Evolutionary conservation across 2,888 invertebrate genomes (phyloP).

Genomic region (Leptarthrus brevirostris): DNA sequence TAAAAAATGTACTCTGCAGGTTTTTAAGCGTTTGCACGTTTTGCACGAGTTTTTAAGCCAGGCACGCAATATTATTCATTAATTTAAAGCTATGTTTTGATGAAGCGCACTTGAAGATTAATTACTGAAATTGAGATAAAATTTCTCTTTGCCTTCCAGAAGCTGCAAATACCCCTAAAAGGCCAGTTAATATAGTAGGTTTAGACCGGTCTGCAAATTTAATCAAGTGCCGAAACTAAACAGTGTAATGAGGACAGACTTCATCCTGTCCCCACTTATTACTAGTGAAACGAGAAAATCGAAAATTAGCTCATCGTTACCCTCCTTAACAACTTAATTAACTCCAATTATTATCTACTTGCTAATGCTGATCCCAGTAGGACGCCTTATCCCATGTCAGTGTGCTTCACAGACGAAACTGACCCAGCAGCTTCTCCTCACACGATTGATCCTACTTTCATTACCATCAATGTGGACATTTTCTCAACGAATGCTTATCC

Average conservation of each 20-base stretch:
- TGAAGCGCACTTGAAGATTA: no score
- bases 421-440: background rate
- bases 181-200: no score
- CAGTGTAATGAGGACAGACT: background rate
- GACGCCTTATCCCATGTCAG: conserved; percentile 22
- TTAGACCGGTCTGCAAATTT: background rate
- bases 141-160: no score
- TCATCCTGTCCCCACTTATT: conserved; percentile 7
- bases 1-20: no score
- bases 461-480: conserved; percentile 16
- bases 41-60: no score
- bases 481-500: conserved; percentile 23
- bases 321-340: conserved; percentile 28
- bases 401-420: background rate
- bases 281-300: background rate
- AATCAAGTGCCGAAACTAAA: background rate
- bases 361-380: conserved; percentile 15
- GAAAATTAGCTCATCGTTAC: conserved; percentile 26
- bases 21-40: no score
- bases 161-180: no score
- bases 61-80: no score
- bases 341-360: conserved; percentile 42
- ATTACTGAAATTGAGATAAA: no score
- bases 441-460: conserved; percentile 19
- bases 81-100: no score